These are phyloP conservation scores for Tachuris rubrigastra DNA, from an alignment of 2,113 vertebrate species.

Conservation along the genomic window DNA sequence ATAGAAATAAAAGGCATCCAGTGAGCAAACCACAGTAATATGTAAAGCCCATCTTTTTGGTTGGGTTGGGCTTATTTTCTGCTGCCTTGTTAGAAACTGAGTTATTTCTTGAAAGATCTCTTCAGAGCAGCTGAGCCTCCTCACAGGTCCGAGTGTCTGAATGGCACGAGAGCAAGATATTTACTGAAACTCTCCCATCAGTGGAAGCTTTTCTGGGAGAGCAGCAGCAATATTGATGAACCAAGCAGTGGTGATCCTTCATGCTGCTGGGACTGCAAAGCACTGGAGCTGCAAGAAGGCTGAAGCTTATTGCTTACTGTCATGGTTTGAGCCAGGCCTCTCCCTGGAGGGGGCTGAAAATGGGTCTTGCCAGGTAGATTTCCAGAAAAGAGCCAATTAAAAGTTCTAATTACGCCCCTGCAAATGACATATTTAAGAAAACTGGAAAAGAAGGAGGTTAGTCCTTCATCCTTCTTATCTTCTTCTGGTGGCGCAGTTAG, in stretches of 20 bases:
- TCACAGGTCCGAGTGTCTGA: background rate
- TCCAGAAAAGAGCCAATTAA: too few species aligned
- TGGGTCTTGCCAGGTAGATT: too few species aligned
- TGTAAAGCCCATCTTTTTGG: background rate
- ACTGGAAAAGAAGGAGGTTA: too few species aligned
- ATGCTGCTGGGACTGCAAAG: background rate
- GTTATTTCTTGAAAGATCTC: background rate
- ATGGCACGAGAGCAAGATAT: background rate
- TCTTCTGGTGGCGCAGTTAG: too few species aligned
- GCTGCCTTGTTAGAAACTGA: background rate
- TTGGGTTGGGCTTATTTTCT: background rate
- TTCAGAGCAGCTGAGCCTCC: background rate
- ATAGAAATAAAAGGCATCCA: background rate
- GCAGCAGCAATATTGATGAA: fast-evolving
- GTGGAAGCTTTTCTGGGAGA: background rate
- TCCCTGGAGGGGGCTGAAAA: too few species aligned
- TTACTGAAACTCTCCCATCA: fast-evolving
- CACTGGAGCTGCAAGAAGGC: background rate
- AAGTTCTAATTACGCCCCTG: too few species aligned
- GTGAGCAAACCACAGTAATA: background rate
- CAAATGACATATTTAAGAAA: too few species aligned
- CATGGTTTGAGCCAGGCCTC: too few species aligned
- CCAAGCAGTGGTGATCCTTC: background rate
- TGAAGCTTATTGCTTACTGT: background rate
- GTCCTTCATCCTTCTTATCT: too few species aligned